Evolutionary conservation across 2,797 vertebrate genomes (phyloP), one percentile per base, ranked within the genome.

Genomic region (Spondyliosoma cantharus): DNA sequence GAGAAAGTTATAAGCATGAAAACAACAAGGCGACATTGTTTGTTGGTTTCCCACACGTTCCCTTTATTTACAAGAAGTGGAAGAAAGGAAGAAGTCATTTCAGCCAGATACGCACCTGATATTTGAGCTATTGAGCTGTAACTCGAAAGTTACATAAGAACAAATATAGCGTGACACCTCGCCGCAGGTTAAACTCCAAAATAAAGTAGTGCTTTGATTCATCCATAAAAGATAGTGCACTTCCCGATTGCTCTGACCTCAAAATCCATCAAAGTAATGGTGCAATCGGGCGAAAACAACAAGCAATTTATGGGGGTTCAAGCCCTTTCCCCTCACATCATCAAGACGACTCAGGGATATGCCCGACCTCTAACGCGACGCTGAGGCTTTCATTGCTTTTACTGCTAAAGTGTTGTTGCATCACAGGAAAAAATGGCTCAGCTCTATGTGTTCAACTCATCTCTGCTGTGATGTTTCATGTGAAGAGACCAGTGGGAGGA

Each of bases 401-500:
- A 81, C 76, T 53, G 71, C 69, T 71, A 74, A 90, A 90, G 86
- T 82, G 76, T 76, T 78, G 82, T 80, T 84, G 86, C 86, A 87
- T 89, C 74, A 81, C 66, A 80, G 79, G 79, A 64, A 70, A 70
- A 85, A 84, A 86, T 64, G 76, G 67, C 66, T 81, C 78, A 63
- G 76, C 78, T 80, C 68, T 69, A 66, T 89, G 87, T 87, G 82
- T 89, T 87, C 73, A 64, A 57, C 71, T 91, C 75, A 65, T 85
- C 77, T 88, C 82, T 81, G 83, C 88, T 75, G 62, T 80, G 83
- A 86, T 90, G 83, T 84, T 91, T 88, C 80, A 82, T 89, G 83
- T 86, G 89, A 92, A 88, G 86, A 92, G 89, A 89, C 74, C 79
- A 84, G 93, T 91, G 91, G 92, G 90, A 93, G 92, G 92, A 93